Conservation (phyloP, 2,113 vertebrate genomes). For the Cottus gobio region DNA sequence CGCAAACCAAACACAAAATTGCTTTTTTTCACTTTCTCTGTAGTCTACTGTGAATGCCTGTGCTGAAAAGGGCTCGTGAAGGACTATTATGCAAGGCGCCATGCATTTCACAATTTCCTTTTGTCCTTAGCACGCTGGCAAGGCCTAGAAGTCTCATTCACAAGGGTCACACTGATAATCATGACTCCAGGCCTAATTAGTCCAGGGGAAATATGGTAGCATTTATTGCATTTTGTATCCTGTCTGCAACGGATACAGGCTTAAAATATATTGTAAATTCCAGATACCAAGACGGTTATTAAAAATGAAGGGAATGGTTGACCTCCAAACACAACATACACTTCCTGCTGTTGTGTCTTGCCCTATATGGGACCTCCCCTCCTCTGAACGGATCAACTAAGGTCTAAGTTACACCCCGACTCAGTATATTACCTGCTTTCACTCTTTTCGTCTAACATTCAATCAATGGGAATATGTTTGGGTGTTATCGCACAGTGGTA, state of each 20-base stretch:
- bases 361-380: conserved; percentile 20
- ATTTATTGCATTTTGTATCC: conserved; percentile 51
- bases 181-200: conserved; percentile 63
- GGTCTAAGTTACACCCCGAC: neutral
- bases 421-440: conserved; percentile 65
- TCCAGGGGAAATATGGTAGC: conserved; percentile 42
- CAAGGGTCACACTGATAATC: conserved; percentile 52
- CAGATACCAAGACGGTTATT: conserved; percentile 49
- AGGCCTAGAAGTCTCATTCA: conserved; percentile 38
- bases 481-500: conserved; percentile 60
- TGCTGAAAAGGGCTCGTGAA: conserved; percentile 32
- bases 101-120: conserved; percentile 68
- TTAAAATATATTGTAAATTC: conserved; percentile 62
- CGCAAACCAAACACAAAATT: conserved; percentile 77
- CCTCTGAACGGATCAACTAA: too few relatives aligned
- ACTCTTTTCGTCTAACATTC: conserved; percentile 60
- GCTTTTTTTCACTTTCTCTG: conserved; percentile 67
- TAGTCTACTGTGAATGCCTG: conserved; percentile 38
- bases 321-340: conserved; percentile 46
- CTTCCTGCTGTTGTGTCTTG: conserved; percentile 24
- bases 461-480: conserved; percentile 57
- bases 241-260: conserved; percentile 50
- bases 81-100: conserved; percentile 53
- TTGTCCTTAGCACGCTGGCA: conserved; percentile 42
- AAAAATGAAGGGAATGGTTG: conserved; percentile 61